phyloP scores from a whole-genome alignment of 2,888 invertebrate species.

The Sarcophaga rosellei region DNA sequence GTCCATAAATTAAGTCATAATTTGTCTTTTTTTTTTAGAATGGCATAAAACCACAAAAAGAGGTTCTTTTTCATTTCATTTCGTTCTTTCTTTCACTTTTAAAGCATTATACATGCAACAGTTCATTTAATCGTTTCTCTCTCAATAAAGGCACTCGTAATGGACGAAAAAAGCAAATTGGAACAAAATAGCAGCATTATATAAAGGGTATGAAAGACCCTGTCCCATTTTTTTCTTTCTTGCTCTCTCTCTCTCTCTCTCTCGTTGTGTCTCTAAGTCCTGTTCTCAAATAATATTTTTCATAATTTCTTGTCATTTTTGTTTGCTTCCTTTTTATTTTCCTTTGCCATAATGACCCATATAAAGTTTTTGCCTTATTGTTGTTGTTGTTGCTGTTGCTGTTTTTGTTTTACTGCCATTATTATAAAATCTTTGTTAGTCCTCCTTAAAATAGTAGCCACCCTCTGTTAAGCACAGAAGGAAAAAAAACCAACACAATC shows the following conservation, averaged over 20 bases:
- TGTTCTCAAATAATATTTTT: neutral
- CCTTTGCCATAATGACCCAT: slow-evolving; percentile 54
- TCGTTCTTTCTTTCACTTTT: neutral
- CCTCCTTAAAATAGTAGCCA: neutral
- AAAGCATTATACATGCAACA: slow-evolving; percentile 44
- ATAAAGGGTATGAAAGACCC: neutral
- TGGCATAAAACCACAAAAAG: neutral
- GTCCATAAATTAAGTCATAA: slow-evolving; percentile 52
- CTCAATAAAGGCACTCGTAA: neutral
- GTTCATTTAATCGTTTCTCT: slow-evolving; percentile 52
- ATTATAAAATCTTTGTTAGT: neutral
- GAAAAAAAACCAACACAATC: slow-evolving; percentile 20
- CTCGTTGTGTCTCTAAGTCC: neutral
- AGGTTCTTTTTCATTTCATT: neutral
- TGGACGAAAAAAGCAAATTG: neutral
- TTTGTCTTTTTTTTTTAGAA: slow-evolving; percentile 45
- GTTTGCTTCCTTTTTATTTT: neutral
- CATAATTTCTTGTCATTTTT: slow-evolving; percentile 20
- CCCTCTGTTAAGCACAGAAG: neutral
- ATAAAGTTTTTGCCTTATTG: slow-evolving; percentile 21
- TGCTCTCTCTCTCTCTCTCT: neutral
- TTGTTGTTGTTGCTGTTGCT: neutral
- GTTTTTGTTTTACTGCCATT: slow-evolving; percentile 5
- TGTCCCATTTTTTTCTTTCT: neutral
- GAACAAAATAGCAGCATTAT: neutral